A percentile compares a stretch with the other conserved stretches of the same genome.
Evolutionary conservation across 2,113 vertebrate species (phyloP).

Genomic region (Periophthalmus modestus): DNA sequence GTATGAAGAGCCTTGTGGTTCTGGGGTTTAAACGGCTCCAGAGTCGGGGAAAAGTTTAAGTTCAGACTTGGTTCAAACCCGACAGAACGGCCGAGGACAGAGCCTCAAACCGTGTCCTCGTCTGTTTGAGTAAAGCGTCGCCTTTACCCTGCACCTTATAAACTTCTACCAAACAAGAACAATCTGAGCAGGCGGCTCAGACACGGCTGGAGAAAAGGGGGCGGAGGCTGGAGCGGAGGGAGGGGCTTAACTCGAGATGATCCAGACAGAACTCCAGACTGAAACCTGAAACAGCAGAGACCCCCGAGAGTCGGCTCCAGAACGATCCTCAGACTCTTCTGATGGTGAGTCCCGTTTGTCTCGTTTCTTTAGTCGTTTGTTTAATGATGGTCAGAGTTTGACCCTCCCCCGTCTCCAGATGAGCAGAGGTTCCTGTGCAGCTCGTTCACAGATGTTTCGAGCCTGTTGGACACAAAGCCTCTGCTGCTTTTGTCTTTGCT

Average conservation of each 20-base stretch:
- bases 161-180: constrained; percentile 86
- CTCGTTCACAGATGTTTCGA: constrained; percentile 57
- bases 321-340: constrained; percentile 14
- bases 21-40: neutral
- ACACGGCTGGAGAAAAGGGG: constrained; percentile 44
- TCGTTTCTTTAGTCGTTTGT: neutral
- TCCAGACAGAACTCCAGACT: constrained; percentile 60
- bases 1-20: neutral
- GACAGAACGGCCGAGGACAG: too few species aligned
- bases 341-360: constrained; percentile 56
- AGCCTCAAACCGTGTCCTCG: constrained; percentile 4
- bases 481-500: neutral
- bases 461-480: constrained; percentile 11
- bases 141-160: constrained; percentile 73
- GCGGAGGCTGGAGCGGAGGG: constrained; percentile 62
- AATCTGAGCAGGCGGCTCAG: constrained; percentile 80
- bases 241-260: constrained; percentile 59
- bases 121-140: constrained; percentile 24
- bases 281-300: constrained; percentile 65
- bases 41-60: neutral
- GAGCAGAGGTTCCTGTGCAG: constrained; percentile 47
- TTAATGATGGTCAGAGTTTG: constrained; percentile 11
- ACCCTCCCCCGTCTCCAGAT: constrained; percentile 33
- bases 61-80: too few species aligned
- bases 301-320: neutral